Percentiles rank a stretch among this genome's conserved stretches.
These are phyloP conservation scores for Bellardia pandia DNA, from an alignment of 2,888 invertebrate species.

Conservation along the genomic window DNA sequence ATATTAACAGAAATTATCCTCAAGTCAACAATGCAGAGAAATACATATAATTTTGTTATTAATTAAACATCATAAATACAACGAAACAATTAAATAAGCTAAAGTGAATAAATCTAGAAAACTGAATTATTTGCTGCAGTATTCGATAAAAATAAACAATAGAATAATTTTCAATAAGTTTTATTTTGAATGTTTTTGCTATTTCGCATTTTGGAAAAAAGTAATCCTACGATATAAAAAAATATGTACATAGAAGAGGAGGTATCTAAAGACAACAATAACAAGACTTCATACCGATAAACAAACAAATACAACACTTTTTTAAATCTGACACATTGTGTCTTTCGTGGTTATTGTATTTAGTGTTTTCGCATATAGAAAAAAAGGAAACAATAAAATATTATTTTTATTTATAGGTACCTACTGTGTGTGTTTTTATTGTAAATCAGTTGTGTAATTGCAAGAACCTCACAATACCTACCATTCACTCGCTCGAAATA, in stretches of 20 bases:
- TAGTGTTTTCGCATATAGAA: not conserved
- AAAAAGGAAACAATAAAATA: not conserved
- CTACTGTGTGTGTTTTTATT: not conserved
- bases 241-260: not conserved
- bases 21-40: no score
- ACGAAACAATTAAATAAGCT: not conserved
- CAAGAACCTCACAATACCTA: conserved; percentile 7
- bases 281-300: not conserved
- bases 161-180: not conserved
- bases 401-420: not conserved
- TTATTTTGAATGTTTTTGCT: not conserved
- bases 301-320: conserved; percentile 11
- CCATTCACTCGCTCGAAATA: not conserved
- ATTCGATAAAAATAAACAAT: not conserved
- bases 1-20: no score
- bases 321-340: conserved; percentile 1
- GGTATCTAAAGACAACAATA: not conserved
- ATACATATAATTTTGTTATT: no score
- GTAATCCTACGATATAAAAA: not conserved
- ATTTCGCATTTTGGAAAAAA: not conserved
- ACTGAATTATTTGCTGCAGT: no score
- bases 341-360: not conserved
- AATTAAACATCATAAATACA: no score
- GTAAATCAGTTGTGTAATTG: conserved; percentile 29
- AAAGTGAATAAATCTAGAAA: not conserved